Conservation (phyloP, 2,113 vertebrate species). For the Chaetodon auriga region DNA sequence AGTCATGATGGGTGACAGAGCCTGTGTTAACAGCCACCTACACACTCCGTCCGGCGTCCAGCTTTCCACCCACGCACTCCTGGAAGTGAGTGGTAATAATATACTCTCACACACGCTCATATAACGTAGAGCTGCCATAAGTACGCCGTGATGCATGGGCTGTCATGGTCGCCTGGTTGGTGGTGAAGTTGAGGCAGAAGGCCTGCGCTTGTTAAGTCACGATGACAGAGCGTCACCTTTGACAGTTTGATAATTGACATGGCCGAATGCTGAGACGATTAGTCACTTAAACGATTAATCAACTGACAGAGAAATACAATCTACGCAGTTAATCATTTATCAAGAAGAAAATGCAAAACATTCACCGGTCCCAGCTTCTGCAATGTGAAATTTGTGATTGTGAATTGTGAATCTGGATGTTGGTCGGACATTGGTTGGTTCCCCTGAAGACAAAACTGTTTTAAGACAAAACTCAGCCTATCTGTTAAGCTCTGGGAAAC, state of each 20-base stretch:
- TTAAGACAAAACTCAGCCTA: background rate
- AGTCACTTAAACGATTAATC: background rate
- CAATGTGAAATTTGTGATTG: no score
- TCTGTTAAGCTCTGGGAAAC: background rate
- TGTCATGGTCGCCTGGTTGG: constrained; percentile 61
- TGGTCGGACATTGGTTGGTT: background rate
- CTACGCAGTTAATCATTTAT: background rate
- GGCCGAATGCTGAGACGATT: background rate
- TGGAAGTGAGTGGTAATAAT: constrained; percentile 60
- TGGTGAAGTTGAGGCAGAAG: constrained; percentile 49
- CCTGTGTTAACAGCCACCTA: constrained; percentile 77
- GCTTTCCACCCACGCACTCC: constrained; percentile 71
- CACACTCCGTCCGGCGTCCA: constrained; percentile 52
- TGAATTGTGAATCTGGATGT: background rate
- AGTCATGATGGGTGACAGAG: constrained; percentile 64
- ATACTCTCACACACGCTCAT: constrained; percentile 53
- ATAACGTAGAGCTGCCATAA: constrained; percentile 60
- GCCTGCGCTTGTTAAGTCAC: constrained; percentile 34
- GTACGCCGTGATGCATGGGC: constrained; percentile 69
- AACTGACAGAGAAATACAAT: background rate
- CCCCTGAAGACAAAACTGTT: background rate
- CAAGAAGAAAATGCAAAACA: background rate
- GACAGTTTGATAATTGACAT: constrained; percentile 18
- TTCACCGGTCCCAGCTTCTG: no score
- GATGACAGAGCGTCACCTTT: constrained; percentile 43